Evolutionary conservation across 2,113 vertebrate genomes (phyloP).

Genomic region (Ptilorrhoa leucosticta): DNA sequence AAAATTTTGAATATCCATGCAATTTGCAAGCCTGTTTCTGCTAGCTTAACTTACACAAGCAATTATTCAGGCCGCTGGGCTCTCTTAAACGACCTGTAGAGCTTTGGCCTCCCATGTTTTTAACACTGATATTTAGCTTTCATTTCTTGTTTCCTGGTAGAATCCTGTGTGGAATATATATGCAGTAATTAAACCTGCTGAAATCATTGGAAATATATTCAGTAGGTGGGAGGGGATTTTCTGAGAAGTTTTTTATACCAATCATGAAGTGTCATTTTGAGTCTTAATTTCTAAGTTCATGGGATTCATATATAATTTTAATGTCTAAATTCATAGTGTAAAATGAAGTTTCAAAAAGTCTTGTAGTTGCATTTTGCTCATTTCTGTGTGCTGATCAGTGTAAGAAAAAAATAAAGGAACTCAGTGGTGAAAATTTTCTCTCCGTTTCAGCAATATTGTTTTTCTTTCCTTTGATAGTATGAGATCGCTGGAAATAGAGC

Average conservation of each 20-base stretch:
- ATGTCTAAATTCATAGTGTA: background rate
- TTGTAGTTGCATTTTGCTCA: background rate
- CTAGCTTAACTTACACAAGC: background rate
- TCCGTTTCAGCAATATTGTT: background rate
- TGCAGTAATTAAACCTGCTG: background rate
- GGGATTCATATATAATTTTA: background rate
- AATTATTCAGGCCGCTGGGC: background rate
- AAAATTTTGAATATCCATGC: background rate
- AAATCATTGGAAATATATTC: background rate
- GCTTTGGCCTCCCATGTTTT: background rate
- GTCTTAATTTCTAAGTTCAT: background rate
- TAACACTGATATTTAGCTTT: background rate
- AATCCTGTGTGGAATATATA: background rate
- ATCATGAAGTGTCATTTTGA: background rate
- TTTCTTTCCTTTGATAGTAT: background rate
- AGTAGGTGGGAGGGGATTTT: background rate
- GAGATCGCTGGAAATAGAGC: background rate
- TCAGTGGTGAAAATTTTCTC: background rate
- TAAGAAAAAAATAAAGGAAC: background rate
- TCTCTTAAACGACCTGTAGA: background rate
- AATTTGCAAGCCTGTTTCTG: background rate
- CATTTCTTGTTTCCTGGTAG: background rate
- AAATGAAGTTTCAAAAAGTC: background rate
- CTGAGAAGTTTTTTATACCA: background rate
- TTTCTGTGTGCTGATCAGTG: background rate